Percentiles rank a stretch among this genome's conserved stretches.
Conservation (phyloP, 2,113 vertebrate genomes). For the Gasterosteus nipponicus region DNA sequence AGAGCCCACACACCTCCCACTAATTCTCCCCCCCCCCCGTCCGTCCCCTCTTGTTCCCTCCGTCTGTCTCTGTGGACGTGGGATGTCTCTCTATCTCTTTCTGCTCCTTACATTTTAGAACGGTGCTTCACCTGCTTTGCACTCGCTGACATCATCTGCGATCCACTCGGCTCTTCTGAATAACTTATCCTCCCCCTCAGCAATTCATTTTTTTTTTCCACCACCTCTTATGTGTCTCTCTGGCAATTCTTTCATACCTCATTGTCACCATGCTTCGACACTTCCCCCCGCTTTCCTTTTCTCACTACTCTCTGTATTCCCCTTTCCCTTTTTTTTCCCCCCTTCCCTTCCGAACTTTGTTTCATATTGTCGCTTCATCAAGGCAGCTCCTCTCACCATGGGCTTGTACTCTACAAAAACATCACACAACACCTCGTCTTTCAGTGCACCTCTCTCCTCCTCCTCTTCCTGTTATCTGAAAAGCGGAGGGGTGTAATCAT, state of each 20-base stretch:
- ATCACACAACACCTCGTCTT: conserved; percentile 63
- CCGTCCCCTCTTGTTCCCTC: conserved; percentile 28
- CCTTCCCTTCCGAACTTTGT: conserved; percentile 35
- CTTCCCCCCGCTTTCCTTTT: conserved; percentile 37
- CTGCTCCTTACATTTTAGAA: conserved; percentile 27
- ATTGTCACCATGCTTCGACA: conserved; percentile 53
- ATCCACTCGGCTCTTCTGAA: conserved; percentile 43
- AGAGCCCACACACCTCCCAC: conserved; percentile 78
- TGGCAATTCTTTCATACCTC: conserved; percentile 52
- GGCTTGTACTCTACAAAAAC: conserved; percentile 57
- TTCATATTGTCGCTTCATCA: conserved; percentile 49
- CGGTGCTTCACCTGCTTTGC: conserved; percentile 13
- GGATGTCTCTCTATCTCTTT: conserved; percentile 11
- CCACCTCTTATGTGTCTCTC: conserved; percentile 44
- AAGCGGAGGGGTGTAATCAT: conserved; percentile 70
- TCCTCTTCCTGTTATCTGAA: conserved; percentile 67
- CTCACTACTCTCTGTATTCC: conserved; percentile 45
- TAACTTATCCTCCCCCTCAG: conserved; percentile 48
- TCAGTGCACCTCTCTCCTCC: conserved; percentile 11
- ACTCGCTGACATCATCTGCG: conserved; percentile 43
- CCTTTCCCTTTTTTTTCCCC: conserved; percentile 42
- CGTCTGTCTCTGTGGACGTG: conserved; percentile 1
- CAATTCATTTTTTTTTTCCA: conserved; percentile 12
- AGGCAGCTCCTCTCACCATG: conserved; percentile 50
- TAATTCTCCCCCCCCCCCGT: conserved; percentile 10